Base-by-base conservation (phyloP, 2,888 invertebrate species). In the Meteorus cinctellus region DNA sequence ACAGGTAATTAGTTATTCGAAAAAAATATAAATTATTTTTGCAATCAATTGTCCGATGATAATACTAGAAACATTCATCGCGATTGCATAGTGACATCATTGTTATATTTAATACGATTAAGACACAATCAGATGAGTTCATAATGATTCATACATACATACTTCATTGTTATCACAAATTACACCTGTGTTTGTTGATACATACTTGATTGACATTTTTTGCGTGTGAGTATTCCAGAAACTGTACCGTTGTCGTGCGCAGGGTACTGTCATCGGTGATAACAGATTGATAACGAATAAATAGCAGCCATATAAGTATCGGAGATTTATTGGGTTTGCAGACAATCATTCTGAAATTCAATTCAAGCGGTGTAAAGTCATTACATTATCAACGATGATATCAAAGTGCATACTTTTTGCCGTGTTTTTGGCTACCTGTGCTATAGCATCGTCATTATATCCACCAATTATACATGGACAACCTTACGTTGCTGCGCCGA, bases 271-370 rank as follows among this genome's bases (percentile, higher is more conserved):
- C n/a, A 55, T 19, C 24, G 6, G 10, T 55, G 55, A 24, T 55
- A 55, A 19, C 19, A 19, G 8, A 55, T 19, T 19, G 55, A 55
- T 55, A 55, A 55, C 24, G 10, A 19, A 6, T 8, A 2, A 19
- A 19, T 55, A 1, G 4, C 4, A 2, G 4, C 4, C 55, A 8
- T 55, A 55, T 55, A 55, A 55, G n/a, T 55, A 55, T 55, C 55
- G 19, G 4, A 10, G 8, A 1, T 55, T 55, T 8, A 6, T 63
- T 31, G 80, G 78, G 82, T 82, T 81, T 82, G 79, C 79, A 79
- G 80, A 63, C 16, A 31, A 10, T 1, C 4, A 6, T 29, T 3
- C 8, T 62, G 16, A 48, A 36, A 65, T 3, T 70, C 27, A 5
- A 34, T 63, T 69, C 19, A 31, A 16, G 34, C 51, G 16, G 8